Evolutionary conservation across 2,888 invertebrate genomes (phyloP).

Genomic region (Vanessa cardui): DNA sequence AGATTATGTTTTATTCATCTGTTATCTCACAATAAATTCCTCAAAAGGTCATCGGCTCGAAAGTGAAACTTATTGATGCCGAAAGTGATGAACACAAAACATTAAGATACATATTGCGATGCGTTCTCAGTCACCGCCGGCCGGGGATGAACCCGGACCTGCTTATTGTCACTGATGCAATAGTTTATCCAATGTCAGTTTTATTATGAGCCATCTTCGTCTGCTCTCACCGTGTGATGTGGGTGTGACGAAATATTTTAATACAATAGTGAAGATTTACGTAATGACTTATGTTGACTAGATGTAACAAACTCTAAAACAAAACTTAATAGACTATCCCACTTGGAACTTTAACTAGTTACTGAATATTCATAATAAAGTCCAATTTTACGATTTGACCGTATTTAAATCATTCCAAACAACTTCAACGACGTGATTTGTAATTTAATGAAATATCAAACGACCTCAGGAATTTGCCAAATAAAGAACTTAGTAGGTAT

Average conservation of each 20-base stretch:
- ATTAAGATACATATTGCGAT: conserved; percentile 59
- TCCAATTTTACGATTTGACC: not conserved
- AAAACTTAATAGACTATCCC: not conserved
- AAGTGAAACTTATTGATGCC: conserved; percentile 75
- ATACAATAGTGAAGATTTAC: conserved; percentile 51
- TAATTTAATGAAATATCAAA: conserved; percentile 52
- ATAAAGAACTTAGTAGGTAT: conserved; percentile 48
- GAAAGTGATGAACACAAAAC: conserved; percentile 70
- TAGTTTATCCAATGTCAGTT: conserved; percentile 64
- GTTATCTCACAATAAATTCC: conserved; percentile 70
- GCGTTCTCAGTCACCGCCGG: conserved; percentile 39
- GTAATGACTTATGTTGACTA: conserved; percentile 48
- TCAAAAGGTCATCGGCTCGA: conserved; percentile 73
- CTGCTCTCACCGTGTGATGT: conserved; percentile 45
- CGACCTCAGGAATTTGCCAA: conserved; percentile 51
- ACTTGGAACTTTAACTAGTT: not conserved
- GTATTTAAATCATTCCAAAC: conserved; percentile 10
- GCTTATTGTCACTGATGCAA: conserved; percentile 62
- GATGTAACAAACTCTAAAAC: not conserved
- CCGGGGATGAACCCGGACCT: conserved; percentile 53
- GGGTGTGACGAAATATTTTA: conserved; percentile 55
- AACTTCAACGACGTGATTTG: conserved; percentile 41
- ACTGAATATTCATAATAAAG: conserved; percentile 4
- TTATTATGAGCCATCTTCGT: conserved; percentile 25
- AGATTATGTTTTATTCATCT: conserved; percentile 64